phyloP scores from a whole-genome alignment of 2,113 vertebrate genomes.

The Lipotes vexillifer region DNA sequence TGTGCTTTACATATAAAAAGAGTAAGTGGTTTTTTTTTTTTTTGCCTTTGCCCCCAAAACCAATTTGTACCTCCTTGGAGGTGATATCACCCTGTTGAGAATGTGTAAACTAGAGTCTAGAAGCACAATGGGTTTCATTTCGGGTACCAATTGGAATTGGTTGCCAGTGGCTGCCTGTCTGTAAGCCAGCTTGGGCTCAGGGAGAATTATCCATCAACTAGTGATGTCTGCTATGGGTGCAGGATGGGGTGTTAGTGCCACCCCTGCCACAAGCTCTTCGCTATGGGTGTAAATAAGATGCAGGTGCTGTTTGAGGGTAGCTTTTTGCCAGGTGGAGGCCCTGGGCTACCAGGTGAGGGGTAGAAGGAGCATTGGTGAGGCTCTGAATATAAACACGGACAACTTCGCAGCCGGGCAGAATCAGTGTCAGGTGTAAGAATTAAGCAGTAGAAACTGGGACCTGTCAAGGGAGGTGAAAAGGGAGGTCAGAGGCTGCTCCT shows the following conservation, averaged over 20 bases:
- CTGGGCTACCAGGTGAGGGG: neutral
- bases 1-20: neutral
- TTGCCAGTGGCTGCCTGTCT: neutral
- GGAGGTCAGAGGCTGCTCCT: neutral
- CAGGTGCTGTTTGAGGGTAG: neutral
- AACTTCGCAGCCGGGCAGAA: neutral
- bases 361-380: fast-evolving
- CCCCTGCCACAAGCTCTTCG: neutral
- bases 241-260: neutral
- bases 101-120: too few relatives aligned
- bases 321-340: neutral
- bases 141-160: fast-evolving
- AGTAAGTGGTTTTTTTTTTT: neutral
- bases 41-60: neutral
- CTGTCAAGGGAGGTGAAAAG: neutral
- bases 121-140: neutral
- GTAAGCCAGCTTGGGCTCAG: neutral
- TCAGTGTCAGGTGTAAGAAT: neutral
- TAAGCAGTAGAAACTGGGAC: neutral
- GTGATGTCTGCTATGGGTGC: neutral
- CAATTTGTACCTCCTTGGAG: neutral
- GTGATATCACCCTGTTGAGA: neutral
- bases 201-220: neutral
- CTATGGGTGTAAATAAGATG: neutral
- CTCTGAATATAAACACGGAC: neutral